Conservation (phyloP, 2,113 vertebrate genomes). For the Megaceryle torquata region DNA sequence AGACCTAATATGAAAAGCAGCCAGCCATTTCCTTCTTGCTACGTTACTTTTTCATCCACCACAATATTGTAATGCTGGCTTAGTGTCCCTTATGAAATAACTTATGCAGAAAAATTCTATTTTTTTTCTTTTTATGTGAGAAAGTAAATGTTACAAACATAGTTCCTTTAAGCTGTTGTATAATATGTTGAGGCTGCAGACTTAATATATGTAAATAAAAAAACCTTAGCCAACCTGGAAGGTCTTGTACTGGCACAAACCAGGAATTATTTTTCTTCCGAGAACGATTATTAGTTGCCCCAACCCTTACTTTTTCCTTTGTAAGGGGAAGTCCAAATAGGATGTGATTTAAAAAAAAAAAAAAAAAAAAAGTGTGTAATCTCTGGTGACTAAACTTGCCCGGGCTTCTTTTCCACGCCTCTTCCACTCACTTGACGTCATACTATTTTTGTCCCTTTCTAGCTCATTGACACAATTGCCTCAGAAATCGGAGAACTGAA, state of each 20-base stretch:
- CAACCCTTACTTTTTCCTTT: slow-evolving; percentile 9
- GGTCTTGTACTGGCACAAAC: not conserved
- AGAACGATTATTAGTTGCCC: not conserved
- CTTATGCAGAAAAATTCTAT: not conserved
- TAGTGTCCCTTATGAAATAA: not conserved
- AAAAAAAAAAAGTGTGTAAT: not conserved
- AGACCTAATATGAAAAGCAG: not conserved
- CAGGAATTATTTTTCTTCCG: not conserved
- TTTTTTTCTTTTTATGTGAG: not conserved
- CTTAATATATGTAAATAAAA: not conserved
- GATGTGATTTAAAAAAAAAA: not conserved
- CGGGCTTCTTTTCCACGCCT: slow-evolving; percentile 42
- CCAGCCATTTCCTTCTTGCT: not conserved
- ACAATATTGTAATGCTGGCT: accelerated
- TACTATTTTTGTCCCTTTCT: slow-evolving; percentile 70
- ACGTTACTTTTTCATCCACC: not conserved
- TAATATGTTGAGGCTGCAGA: not conserved
- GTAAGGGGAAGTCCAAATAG: slow-evolving; percentile 65
- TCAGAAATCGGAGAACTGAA: slow-evolving; percentile 91
- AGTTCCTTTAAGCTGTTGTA: not conserved
- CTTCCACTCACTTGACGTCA: slow-evolving; percentile 72
- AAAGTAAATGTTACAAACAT: not conserved
- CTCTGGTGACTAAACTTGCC: slow-evolving; percentile 52
- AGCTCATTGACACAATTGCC: slow-evolving; percentile 93
- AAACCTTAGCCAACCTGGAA: not conserved